phyloP scores from a whole-genome alignment of 1,140 invertebrate species.

The Bombus vancouverensis region DNA sequence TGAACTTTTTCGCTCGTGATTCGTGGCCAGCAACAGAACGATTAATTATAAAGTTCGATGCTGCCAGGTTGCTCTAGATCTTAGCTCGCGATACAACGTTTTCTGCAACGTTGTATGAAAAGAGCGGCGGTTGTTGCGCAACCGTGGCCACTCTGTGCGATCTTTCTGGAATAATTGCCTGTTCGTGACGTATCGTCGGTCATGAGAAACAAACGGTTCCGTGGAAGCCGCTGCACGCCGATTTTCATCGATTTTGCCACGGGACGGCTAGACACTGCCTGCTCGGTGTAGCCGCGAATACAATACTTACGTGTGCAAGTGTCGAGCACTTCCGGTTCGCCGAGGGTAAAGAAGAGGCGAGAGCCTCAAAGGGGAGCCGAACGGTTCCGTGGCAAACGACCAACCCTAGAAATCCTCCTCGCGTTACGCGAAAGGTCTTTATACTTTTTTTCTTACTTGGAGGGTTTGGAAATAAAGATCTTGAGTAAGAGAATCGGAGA shows the following conservation, averaged over 20 bases:
- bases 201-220: conserved; percentile 14
- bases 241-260: conserved; percentile 35
- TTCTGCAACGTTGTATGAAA: not conserved
- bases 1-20: not conserved
- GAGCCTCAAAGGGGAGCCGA: too few relatives aligned
- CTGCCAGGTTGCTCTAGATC: not conserved
- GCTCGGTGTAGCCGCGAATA: not conserved
- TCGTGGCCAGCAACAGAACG: not conserved
- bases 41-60: conserved; percentile 14
- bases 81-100: not conserved
- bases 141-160: conserved; percentile 11
- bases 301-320: conserved; percentile 28
- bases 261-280: conserved; percentile 4
- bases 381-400: not conserved
- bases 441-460: too few relatives aligned
- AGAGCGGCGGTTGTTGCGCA: conserved; percentile 42
- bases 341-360: not conserved
- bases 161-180: conserved; percentile 55
- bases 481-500: too few relatives aligned
- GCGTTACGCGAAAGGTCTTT: too few relatives aligned
- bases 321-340: conserved; percentile 27
- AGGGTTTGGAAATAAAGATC: too few relatives aligned
- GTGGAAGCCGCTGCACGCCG: conserved; percentile 9
- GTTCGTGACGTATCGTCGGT: conserved; percentile 49
- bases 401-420: not conserved